A percentile compares a stretch with the other conserved stretches of the same genome.
These are phyloP conservation scores for Sarcophaga caerulescens DNA, from an alignment of 2,888 invertebrate species.

Conservation along the genomic window DNA sequence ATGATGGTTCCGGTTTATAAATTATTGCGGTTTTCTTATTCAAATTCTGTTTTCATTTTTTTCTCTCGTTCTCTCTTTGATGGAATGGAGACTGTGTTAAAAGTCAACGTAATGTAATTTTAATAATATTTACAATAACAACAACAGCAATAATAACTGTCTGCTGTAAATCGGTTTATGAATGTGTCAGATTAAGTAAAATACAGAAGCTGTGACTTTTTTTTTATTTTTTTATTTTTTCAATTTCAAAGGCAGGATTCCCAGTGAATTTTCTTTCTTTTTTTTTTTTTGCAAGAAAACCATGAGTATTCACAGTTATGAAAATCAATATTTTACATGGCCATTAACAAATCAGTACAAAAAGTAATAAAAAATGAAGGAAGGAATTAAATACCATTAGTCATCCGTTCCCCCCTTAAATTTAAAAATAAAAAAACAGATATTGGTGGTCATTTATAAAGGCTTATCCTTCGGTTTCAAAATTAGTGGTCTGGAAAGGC, in stretches of 20 bases:
- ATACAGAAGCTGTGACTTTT: background rate
- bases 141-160: slow-evolving; percentile 34
- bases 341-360: too few relatives aligned
- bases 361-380: too few relatives aligned
- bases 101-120: slow-evolving; percentile 57
- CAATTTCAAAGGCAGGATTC: slow-evolving; percentile 36
- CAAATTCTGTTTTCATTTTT: background rate
- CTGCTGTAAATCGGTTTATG: slow-evolving; percentile 55
- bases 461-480: too few relatives aligned
- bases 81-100: too few relatives aligned
- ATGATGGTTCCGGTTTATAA: slow-evolving; percentile 33
- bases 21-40: background rate
- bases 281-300: background rate
- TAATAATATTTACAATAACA: slow-evolving; percentile 41
- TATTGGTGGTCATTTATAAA: too few relatives aligned
- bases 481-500: too few relatives aligned
- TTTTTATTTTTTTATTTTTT: too few relatives aligned
- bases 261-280: slow-evolving; percentile 19
- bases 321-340: too few relatives aligned
- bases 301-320: slow-evolving; percentile 5
- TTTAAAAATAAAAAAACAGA: too few relatives aligned
- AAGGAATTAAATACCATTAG: too few relatives aligned
- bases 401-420: too few relatives aligned
- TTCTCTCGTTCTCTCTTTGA: background rate
- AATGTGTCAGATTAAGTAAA: slow-evolving; percentile 36